Evolutionary conservation across 2,888 invertebrate species (phyloP).

Genomic region (Amblyjoppa proteus): DNA sequence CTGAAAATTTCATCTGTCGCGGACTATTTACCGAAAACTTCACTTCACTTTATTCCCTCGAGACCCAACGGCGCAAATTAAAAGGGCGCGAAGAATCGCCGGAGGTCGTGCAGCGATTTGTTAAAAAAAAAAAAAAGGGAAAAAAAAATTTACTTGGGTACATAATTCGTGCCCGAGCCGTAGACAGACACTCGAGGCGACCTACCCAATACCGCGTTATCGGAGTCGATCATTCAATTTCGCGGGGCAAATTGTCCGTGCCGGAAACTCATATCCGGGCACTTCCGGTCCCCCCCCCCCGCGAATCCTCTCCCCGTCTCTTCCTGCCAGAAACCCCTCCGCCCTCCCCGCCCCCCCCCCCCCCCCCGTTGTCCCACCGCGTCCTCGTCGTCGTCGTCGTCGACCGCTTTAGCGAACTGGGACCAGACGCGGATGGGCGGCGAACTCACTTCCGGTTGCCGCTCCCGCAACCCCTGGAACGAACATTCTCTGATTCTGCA

Average conservation of each 20-base stretch:
- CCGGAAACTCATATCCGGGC: slow-evolving; percentile 95
- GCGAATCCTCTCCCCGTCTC: slow-evolving; percentile 69
- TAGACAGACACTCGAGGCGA: slow-evolving; percentile 62
- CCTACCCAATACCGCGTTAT: slow-evolving; percentile 78
- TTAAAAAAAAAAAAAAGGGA: neutral
- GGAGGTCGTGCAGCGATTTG: slow-evolving; percentile 1
- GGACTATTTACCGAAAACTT: too few species aligned
- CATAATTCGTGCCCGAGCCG: slow-evolving; percentile 53
- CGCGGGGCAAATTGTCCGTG: slow-evolving; percentile 92
- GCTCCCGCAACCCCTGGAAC: slow-evolving; percentile 26
- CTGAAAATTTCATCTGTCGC: too few species aligned
- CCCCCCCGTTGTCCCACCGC: slow-evolving; percentile 39
- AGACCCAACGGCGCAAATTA: neutral
- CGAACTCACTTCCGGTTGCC: slow-evolving; percentile 81
- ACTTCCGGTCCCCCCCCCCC: slow-evolving; percentile 80
- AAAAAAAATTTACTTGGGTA: slow-evolving; percentile 35
- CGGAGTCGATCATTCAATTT: slow-evolving; percentile 87
- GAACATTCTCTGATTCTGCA: slow-evolving; percentile 45
- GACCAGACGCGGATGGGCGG: slow-evolving; percentile 79
- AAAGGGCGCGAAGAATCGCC: neutral
- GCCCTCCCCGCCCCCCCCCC: neutral
- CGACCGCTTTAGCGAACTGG: slow-evolving; percentile 49
- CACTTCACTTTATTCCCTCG: too few species aligned
- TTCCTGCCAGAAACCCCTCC: slow-evolving; percentile 7
- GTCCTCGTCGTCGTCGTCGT: slow-evolving; percentile 50